A percentile compares a stretch with the other conserved stretches of the same genome.
These are phyloP conservation scores for Aphodius granarius DNA, from an alignment of 2,888 invertebrate genomes.

Conservation along the genomic window DNA sequence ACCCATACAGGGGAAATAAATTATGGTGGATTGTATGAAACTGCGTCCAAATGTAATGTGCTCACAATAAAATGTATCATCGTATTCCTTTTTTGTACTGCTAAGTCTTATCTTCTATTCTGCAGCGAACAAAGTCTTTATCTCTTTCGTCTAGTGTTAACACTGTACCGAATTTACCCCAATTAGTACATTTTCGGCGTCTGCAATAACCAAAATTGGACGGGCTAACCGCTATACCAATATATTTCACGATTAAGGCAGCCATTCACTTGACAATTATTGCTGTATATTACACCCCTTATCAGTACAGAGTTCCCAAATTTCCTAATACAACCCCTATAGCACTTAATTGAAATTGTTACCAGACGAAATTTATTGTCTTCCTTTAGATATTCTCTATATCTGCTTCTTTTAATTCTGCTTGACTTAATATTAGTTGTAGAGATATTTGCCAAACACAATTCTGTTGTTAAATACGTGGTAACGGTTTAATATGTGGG, in stretches of 20 bases:
- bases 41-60: neutral
- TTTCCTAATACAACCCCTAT: neutral
- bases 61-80: neutral
- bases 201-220: neutral
- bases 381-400: neutral
- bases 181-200: neutral
- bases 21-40: neutral
- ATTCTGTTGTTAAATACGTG: neutral
- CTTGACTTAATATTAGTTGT: no score
- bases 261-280: neutral
- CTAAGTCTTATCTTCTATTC: no score
- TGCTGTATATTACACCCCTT: neutral
- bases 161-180: neutral
- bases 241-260: neutral
- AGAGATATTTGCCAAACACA: neutral
- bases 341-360: neutral
- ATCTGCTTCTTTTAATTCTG: no score
- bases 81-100: neutral
- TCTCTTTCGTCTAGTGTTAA: neutral
- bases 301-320: neutral
- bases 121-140: no score
- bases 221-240: neutral
- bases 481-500: neutral
- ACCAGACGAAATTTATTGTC: neutral
- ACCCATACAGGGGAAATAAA: neutral